phyloP scores from a whole-genome alignment of 2,888 invertebrate species.

The Acrocyrtus sp. region DNA sequence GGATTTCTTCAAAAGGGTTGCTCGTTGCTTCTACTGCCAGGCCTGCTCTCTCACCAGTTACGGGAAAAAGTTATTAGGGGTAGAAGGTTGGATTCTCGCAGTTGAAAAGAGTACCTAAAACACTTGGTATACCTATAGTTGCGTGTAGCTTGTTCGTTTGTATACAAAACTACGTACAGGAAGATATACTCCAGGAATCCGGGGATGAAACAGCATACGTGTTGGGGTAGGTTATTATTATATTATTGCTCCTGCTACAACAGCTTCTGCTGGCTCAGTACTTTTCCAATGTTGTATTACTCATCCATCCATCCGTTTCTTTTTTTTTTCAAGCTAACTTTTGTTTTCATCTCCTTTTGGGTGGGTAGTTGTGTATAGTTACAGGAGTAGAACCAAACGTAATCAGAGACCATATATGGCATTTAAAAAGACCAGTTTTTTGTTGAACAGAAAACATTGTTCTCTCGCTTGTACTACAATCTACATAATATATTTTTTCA shows the following conservation, averaged over 20 bases:
- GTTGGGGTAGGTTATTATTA: constrained; percentile 41
- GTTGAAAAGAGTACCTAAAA: constrained; percentile 43
- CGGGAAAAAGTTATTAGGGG: constrained; percentile 18
- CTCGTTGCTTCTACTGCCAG: too few relatives aligned
- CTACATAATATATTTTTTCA: too few relatives aligned
- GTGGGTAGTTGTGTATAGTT: too few relatives aligned
- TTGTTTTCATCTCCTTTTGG: too few relatives aligned
- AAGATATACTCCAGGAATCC: constrained; percentile 16
- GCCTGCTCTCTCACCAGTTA: too few relatives aligned
- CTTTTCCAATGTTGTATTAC: neutral
- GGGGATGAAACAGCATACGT: constrained; percentile 37
- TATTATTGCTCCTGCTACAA: constrained; percentile 5
- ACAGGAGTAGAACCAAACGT: too few relatives aligned
- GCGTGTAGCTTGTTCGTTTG: neutral
- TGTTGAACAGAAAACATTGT: constrained; percentile 3
- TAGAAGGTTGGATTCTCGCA: constrained; percentile 25
- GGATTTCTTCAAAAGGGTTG: constrained; percentile 41
- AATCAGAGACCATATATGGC: too few relatives aligned
- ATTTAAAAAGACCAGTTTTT: constrained; percentile 21
- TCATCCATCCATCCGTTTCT: neutral
- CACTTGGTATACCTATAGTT: constrained; percentile 1
- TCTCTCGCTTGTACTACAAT: too few relatives aligned
- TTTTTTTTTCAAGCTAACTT: too few relatives aligned
- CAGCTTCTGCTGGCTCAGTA: too few relatives aligned
- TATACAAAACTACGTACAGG: too few relatives aligned